Conservation (phyloP, 2,797 vertebrate genomes). For the Salarias fasciatus region DNA sequence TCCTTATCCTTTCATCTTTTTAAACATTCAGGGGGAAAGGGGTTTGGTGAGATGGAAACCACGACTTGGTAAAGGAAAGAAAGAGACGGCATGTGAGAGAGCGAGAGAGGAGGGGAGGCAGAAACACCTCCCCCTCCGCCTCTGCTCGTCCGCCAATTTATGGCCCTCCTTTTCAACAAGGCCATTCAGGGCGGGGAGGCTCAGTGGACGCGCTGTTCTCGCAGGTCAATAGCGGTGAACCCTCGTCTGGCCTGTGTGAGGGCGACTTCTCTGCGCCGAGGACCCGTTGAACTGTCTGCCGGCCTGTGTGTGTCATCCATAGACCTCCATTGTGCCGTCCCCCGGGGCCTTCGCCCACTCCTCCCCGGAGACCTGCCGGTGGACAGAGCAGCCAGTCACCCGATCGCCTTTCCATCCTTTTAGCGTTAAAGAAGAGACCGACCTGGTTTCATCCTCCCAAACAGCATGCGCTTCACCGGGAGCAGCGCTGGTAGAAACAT, state of each 20-base stretch:
- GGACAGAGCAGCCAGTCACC: conserved; percentile 44
- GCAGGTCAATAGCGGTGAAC: conserved; percentile 66
- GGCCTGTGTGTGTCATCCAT: conserved; percentile 52
- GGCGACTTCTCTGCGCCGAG: conserved; percentile 66
- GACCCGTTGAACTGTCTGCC: conserved; percentile 67
- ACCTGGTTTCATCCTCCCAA: too few species aligned
- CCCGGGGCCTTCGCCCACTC: conserved; percentile 10
- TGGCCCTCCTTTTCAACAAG: conserved; percentile 73
- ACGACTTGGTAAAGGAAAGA: conserved; percentile 77
- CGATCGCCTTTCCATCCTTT: conserved; percentile 37
- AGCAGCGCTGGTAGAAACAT: too few species aligned
- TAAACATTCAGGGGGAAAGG: conserved; percentile 80
- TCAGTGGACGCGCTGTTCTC: conserved; percentile 56
- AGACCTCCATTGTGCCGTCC: conserved; percentile 50
- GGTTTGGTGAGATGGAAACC: conserved; percentile 81
- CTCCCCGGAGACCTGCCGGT: conserved; percentile 34
- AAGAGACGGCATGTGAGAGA: conserved; percentile 74
- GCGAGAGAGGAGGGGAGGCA: conserved; percentile 47
- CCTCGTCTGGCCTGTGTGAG: conserved; percentile 48
- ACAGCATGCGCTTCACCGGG: too few species aligned
- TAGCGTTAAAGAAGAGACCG: too few species aligned
- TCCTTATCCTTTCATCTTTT: conserved; percentile 87
- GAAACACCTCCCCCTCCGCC: conserved; percentile 28
- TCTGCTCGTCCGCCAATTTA: conserved; percentile 74
- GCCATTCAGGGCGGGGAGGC: conserved; percentile 74